Percentiles rank a stretch among this genome's conserved stretches.
Evolutionary conservation across 1,140 invertebrate genomes (phyloP).

Genomic region (Limonius californicus): DNA sequence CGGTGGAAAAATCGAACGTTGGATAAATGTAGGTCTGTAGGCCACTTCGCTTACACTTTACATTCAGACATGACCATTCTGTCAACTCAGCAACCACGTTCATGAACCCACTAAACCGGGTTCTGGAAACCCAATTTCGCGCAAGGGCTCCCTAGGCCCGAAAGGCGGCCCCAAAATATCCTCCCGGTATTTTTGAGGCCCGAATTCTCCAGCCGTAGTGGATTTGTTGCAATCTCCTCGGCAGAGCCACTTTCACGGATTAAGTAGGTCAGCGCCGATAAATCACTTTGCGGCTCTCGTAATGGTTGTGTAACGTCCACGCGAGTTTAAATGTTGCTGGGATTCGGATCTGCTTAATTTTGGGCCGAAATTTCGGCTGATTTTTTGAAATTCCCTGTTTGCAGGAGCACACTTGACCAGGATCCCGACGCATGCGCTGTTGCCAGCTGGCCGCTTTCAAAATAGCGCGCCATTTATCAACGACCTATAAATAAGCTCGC

Average conservation of each 20-base stretch:
- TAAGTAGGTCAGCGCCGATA: slow-evolving; percentile 12
- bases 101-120: slow-evolving; percentile 27
- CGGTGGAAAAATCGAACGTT: slow-evolving; percentile 55
- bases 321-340: background rate
- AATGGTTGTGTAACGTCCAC: slow-evolving; percentile 3
- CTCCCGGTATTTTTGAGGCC: background rate
- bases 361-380: background rate
- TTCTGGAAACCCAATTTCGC: slow-evolving; percentile 11
- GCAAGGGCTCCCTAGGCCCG: background rate
- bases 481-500: too few relatives aligned
- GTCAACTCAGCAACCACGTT: slow-evolving; percentile 42
- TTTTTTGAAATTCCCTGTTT: background rate
- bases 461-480: background rate
- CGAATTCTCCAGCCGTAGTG: background rate
- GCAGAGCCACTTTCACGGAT: slow-evolving; percentile 8
- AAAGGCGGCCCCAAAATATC: background rate
- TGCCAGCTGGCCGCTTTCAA: background rate
- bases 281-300: background rate
- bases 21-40: slow-evolving; percentile 66
- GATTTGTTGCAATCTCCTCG: background rate
- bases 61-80: slow-evolving; percentile 48
- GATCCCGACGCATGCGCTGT: background rate
- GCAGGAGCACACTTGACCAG: background rate
- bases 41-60: slow-evolving; percentile 66
- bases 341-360: background rate